These are phyloP conservation scores for Venustoraphidia nigricollis DNA, from an alignment of 2,888 invertebrate species.

Conservation along the genomic window DNA sequence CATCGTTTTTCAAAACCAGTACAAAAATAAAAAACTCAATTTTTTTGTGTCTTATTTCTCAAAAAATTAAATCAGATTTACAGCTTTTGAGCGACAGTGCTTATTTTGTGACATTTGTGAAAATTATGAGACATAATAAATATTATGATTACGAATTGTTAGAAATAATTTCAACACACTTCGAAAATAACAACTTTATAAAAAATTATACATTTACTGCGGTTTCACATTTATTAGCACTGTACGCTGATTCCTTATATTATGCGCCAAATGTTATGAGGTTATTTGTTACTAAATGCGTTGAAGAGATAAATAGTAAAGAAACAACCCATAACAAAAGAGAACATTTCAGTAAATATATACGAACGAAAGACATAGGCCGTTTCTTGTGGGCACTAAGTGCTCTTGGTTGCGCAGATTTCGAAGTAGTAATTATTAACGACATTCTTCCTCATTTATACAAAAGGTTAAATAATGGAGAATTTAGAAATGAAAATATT, in stretches of 20 bases:
- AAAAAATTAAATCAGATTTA: slow-evolving; percentile 22
- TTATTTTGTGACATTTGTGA: slow-evolving; percentile 26
- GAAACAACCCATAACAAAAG: slow-evolving; percentile 11
- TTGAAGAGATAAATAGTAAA: slow-evolving; percentile 17
- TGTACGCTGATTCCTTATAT: slow-evolving; percentile 26
- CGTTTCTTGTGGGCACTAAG: slow-evolving; percentile 28
- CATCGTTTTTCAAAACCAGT: slow-evolving; percentile 25
- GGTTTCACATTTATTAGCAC: slow-evolving; percentile 25
- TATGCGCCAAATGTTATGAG: slow-evolving; percentile 21
- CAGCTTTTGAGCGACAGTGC: slow-evolving; percentile 23
- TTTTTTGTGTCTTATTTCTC: slow-evolving; percentile 20
- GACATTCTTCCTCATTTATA: no score
- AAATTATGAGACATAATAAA: slow-evolving; percentile 25
- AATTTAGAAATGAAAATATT: not conserved
- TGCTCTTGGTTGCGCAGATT: slow-evolving; percentile 6
- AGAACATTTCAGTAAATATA: slow-evolving; percentile 14
- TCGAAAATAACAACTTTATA: slow-evolving; percentile 24
- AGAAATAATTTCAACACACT: slow-evolving; percentile 21
- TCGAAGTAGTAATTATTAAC: no score
- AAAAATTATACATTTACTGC: slow-evolving; percentile 22
- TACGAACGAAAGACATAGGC: slow-evolving; percentile 28
- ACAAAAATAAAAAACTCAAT: slow-evolving; percentile 20
- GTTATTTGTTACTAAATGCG: slow-evolving; percentile 18
- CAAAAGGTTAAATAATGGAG: no score
- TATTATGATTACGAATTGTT: slow-evolving; percentile 24